Conservation (phyloP, 2,888 invertebrate species). For the Mimachlamys varia region DNA sequence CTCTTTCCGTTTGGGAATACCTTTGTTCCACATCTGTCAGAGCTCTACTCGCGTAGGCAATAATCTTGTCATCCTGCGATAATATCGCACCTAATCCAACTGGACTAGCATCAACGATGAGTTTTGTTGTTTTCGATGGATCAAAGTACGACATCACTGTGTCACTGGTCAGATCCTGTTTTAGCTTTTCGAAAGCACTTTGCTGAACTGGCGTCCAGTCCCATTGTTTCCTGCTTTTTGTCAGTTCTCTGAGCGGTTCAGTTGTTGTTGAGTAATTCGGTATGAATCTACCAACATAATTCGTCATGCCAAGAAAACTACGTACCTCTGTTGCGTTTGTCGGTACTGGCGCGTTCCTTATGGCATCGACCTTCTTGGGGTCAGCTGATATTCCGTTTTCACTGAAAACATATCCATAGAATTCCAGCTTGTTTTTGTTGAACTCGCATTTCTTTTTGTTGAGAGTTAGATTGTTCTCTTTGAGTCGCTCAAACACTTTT, state of each 20-base stretch:
- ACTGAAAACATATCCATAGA: constrained; percentile 49
- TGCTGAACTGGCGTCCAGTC: constrained; percentile 44
- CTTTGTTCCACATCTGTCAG: constrained; percentile 57
- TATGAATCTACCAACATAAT: constrained; percentile 54
- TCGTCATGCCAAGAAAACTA: too few relatives aligned
- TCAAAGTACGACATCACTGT: constrained; percentile 54
- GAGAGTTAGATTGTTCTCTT: constrained; percentile 38
- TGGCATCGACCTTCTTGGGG: too few relatives aligned
- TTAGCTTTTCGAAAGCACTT: constrained; percentile 55
- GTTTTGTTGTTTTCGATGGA: constrained; percentile 45
- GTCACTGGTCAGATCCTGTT: constrained; percentile 52
- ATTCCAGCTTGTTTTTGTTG: constrained; percentile 38
- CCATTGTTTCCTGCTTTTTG: constrained; percentile 36
- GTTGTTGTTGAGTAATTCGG: constrained; percentile 51
- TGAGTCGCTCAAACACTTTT: not conserved
- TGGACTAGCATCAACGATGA: too few relatives aligned
- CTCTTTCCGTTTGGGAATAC: constrained; percentile 65
- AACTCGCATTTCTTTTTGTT: constrained; percentile 41
- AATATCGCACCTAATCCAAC: constrained; percentile 58
- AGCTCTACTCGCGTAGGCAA: constrained; percentile 52
- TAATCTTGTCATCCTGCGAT: constrained; percentile 53
- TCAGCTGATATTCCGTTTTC: constrained; percentile 45
- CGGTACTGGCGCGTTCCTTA: too few relatives aligned
- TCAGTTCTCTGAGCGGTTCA: not conserved
- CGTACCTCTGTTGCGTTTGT: too few relatives aligned